Conservation (phyloP, 1,140 invertebrate species). For the Pteromalus puparum region DNA sequence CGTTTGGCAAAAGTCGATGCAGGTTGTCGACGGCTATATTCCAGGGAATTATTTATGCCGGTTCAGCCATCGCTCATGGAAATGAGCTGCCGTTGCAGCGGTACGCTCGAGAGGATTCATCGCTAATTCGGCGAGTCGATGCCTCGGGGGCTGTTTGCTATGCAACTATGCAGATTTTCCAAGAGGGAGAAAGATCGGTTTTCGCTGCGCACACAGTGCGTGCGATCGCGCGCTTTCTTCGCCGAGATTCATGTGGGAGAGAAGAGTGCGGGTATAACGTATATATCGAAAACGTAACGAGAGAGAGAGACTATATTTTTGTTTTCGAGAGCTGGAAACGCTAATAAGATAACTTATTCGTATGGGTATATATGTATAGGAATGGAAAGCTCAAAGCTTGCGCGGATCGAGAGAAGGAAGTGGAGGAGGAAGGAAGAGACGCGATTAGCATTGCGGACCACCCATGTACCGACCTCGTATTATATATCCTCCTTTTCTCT, state of each 20-base stretch:
- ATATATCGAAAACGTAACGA: too few species aligned
- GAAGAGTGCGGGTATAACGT: not conserved
- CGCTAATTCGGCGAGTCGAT: not conserved
- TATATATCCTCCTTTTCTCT: not conserved
- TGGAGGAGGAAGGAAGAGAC: conserved; percentile 38
- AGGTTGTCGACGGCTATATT: not conserved
- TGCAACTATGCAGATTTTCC: not conserved
- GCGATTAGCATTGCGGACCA: conserved; percentile 69
- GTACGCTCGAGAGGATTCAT: conserved; percentile 14
- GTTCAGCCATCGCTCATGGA: conserved; percentile 1
- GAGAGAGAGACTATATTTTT: too few species aligned
- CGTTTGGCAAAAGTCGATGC: conserved; percentile 3
- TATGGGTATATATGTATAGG: not conserved
- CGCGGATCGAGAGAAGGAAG: not conserved
- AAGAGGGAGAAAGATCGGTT: not conserved
- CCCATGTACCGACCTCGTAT: conserved; percentile 70
- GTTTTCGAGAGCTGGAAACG: too few species aligned
- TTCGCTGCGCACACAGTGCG: too few species aligned
- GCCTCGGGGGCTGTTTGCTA: not conserved
- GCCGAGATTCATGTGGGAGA: not conserved
- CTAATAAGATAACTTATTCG: too few species aligned
- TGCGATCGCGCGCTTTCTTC: conserved; percentile 4
- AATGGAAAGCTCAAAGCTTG: not conserved
- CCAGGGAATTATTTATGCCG: not conserved
- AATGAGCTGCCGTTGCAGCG: not conserved